These are phyloP conservation scores for Eulemur macaco DNA, from an alignment of 2,113 vertebrate species.

Conservation along the genomic window DNA sequence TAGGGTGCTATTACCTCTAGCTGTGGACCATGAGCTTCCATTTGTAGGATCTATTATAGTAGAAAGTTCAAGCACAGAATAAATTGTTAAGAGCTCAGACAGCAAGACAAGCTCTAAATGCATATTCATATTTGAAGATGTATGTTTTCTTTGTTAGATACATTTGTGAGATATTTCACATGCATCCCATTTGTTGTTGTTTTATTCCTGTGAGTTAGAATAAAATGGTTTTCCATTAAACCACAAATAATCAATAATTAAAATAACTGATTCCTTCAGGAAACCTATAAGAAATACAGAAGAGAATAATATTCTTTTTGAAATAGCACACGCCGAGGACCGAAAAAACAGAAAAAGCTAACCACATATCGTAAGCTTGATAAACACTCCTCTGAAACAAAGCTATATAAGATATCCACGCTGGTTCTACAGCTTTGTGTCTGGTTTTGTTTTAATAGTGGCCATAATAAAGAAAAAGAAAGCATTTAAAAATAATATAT, in stretches of 20 bases:
- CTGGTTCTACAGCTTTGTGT: neutral
- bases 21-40: neutral
- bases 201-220: slow-evolving; percentile 44
- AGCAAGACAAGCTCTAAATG: neutral
- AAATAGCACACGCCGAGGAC: neutral
- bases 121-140: slow-evolving; percentile 17
- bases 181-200: neutral
- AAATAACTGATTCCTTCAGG: slow-evolving; percentile 42
- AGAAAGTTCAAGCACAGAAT: slow-evolving; percentile 2
- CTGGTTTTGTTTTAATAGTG: neutral
- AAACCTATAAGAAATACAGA: slow-evolving; percentile 24
- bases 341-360: neutral
- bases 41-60: neutral
- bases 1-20: neutral
- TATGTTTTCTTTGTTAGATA: slow-evolving; percentile 13
- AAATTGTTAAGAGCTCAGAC: neutral
- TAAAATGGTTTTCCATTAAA: slow-evolving; percentile 23
- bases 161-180: slow-evolving; percentile 9
- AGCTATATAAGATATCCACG: neutral
- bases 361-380: neutral
- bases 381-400: neutral
- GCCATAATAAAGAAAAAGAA: neutral
- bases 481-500: neutral
- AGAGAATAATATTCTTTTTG: slow-evolving; percentile 22
- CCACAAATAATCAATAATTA: slow-evolving; percentile 69